Percentiles rank a stretch among this genome's conserved stretches.
These are phyloP conservation scores for Oophaga pumilio DNA, from an alignment of 2,113 vertebrate species.

Conservation along the genomic window DNA sequence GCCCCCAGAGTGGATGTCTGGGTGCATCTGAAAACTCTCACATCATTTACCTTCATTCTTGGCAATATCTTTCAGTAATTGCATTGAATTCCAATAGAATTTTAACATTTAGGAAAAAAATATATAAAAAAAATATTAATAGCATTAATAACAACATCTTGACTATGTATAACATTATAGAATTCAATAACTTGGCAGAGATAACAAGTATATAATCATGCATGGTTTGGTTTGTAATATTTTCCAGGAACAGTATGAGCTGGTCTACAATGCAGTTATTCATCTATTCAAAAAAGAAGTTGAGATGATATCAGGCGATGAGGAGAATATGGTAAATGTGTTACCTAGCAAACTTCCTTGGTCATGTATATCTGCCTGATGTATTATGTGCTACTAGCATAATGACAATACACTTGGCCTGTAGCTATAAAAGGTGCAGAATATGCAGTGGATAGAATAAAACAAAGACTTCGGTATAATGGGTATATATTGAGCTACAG, in stretches of 20 bases:
- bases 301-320: constrained; percentile 60
- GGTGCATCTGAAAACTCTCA: too few relatives aligned
- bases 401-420: too few relatives aligned
- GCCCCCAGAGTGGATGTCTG: too few relatives aligned
- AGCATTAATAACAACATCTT: not conserved
- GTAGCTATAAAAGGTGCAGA: too few relatives aligned
- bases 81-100: too few relatives aligned
- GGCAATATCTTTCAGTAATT: too few relatives aligned
- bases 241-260: constrained; percentile 89
- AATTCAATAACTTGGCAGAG: not conserved
- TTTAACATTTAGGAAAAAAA: too few relatives aligned
- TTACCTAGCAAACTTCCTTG: not conserved
- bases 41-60: too few relatives aligned
- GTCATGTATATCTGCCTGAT: too few relatives aligned
- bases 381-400: too few relatives aligned
- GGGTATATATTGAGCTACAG: not conserved
- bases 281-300: constrained; percentile 85
- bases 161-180: not conserved
- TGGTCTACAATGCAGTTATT: constrained; percentile 84
- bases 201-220: not conserved
- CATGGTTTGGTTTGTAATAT: not conserved
- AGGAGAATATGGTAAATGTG: constrained; percentile 67
- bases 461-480: not conserved
- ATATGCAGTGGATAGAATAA: too few relatives aligned
- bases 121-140: not conserved